phyloP scores from a whole-genome alignment of 53 echinoderm and acorn worm genomes.

The Henricia sp. region DNA sequence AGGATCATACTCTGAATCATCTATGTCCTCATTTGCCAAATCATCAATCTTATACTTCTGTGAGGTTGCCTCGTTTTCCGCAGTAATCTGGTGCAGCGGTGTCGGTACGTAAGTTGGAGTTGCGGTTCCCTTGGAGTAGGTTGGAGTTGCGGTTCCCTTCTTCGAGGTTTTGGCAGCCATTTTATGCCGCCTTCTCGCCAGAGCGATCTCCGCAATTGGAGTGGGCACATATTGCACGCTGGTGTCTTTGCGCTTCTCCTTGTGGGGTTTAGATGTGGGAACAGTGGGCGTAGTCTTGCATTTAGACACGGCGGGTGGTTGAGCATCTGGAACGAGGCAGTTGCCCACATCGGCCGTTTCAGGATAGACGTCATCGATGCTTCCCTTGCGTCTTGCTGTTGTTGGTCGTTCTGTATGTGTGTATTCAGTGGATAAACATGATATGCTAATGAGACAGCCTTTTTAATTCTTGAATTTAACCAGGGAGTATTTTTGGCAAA shows the following conservation, averaged over 20 bases:
- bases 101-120: constrained; percentile 61
- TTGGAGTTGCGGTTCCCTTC: constrained; percentile 19
- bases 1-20: constrained; percentile 18
- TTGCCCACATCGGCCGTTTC: constrained; percentile 51
- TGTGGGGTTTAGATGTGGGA: not conserved
- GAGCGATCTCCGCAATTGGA: constrained; percentile 48
- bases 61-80: not conserved
- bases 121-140: constrained; percentile 11
- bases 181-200: constrained; percentile 26
- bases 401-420: constrained; percentile 3
- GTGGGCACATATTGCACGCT: constrained; percentile 59
- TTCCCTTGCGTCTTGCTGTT: not conserved
- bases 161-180: constrained; percentile 29
- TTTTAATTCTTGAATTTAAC: not conserved
- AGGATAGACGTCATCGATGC: constrained; percentile 48
- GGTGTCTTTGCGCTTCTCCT: not conserved
- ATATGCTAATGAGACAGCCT: not conserved
- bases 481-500: not conserved
- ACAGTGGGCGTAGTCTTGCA: not conserved
- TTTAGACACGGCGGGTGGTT: not conserved
- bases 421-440: not conserved
- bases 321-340: not conserved
- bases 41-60: constrained; percentile 1
- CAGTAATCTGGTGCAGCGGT: constrained; percentile 60
- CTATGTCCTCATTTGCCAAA: not conserved